These are phyloP conservation scores for Pachycephala philippinensis DNA, from an alignment of 2,113 vertebrate genomes.

Conservation along the genomic window DNA sequence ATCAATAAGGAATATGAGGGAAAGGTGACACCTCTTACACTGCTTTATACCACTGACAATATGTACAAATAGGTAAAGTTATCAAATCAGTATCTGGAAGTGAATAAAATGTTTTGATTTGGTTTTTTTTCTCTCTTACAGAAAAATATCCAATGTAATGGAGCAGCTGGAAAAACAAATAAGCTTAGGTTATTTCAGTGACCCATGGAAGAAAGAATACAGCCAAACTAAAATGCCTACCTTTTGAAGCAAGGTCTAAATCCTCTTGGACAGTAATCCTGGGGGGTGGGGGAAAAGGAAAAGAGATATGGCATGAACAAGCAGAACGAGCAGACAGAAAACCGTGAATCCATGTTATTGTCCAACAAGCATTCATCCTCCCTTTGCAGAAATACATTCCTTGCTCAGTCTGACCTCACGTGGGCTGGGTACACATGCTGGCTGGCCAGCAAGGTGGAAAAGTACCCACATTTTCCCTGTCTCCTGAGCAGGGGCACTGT, in stretches of 20 bases:
- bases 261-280: slow-evolving; percentile 16
- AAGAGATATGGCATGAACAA: neutral
- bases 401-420: neutral
- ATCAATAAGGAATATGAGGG: neutral
- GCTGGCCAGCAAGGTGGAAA: neutral
- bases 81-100: neutral
- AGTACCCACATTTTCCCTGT: neutral
- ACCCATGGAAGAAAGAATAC: neutral
- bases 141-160: neutral
- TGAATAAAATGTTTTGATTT: neutral
- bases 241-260: slow-evolving; percentile 33
- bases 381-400: neutral
- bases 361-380: neutral
- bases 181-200: neutral
- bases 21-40: neutral
- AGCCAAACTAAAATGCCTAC: neutral
- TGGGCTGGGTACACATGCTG: fast-evolving
- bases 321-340: neutral
- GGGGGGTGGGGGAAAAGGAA: neutral
- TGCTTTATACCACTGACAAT: neutral
- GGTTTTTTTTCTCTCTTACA: neutral
- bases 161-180: neutral
- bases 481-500: neutral
- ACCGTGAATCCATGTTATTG: fast-evolving
- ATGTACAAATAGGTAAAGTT: neutral